phyloP scores from a whole-genome alignment of 2,113 vertebrate species.

The Petromus typicus region DNA sequence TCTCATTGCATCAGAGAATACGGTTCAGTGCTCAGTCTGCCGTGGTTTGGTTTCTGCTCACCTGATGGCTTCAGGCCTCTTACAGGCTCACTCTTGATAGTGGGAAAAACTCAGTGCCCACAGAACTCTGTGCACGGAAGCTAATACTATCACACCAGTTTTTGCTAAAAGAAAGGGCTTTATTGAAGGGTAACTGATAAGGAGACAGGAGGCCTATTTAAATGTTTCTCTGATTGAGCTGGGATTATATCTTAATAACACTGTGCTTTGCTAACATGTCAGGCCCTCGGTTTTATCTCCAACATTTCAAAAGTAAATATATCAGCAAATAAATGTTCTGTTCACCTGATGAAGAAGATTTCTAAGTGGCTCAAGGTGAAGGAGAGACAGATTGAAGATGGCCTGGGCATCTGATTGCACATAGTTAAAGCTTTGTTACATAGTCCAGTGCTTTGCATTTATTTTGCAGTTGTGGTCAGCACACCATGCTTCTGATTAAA shows the following conservation, averaged over 20 bases:
- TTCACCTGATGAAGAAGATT: neutral
- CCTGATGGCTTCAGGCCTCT: neutral
- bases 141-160: neutral
- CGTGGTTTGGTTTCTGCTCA: neutral
- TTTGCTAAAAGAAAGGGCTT: neutral
- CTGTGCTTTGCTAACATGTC: too few relatives aligned
- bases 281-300: too few relatives aligned
- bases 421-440: neutral
- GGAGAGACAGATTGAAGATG: neutral
- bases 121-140: too few relatives aligned
- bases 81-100: neutral
- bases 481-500: neutral
- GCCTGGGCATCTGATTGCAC: neutral
- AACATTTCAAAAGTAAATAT: too few relatives aligned
- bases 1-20: neutral
- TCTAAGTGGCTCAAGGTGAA: neutral
- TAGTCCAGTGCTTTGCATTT: too few relatives aligned
- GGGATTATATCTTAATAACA: neutral
- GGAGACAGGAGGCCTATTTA: neutral
- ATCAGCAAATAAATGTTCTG: too few relatives aligned
- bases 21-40: neutral
- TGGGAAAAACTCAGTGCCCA: neutral
- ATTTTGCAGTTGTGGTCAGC: neutral
- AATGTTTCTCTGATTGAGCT: neutral
- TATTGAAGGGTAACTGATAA: neutral